A percentile compares a stretch with the other conserved stretches of the same genome.
Evolutionary conservation across 2,888 invertebrate species (phyloP).

Genomic region (Alitta virens): DNA sequence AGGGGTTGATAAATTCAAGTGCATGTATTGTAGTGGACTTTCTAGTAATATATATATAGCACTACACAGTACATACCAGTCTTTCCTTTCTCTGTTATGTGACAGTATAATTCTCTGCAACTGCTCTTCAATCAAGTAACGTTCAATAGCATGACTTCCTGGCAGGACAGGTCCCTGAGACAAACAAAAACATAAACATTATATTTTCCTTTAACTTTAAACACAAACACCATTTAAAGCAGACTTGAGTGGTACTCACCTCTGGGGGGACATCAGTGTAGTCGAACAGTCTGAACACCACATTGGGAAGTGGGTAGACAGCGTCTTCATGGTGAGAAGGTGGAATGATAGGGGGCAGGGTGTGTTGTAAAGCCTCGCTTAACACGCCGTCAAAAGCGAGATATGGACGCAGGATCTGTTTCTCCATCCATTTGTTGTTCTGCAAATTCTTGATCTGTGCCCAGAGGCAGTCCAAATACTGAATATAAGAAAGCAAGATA

Average conservation of each 20-base stretch:
- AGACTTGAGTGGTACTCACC: constrained; percentile 29
- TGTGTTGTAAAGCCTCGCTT: constrained; percentile 94
- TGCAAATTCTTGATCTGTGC: constrained; percentile 87
- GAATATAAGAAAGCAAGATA: constrained; percentile 22
- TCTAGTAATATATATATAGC: no score
- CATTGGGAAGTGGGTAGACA: constrained; percentile 90
- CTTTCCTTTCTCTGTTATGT: constrained; percentile 84
- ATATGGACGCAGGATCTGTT: constrained; percentile 92
- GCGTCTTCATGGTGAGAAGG: constrained; percentile 90
- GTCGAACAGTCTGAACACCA: constrained; percentile 92
- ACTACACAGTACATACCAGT: constrained; percentile 77
- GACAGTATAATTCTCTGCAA: constrained; percentile 88
- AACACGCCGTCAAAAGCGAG: constrained; percentile 87
- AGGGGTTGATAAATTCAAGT: no score
- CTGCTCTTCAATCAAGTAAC: constrained; percentile 97
- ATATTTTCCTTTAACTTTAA: no score
- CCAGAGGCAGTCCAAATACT: constrained; percentile 95
- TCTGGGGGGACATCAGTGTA: constrained; percentile 98
- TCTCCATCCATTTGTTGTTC: constrained; percentile 94
- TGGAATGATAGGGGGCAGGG: constrained; percentile 84
- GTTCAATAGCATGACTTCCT: constrained; percentile 93
- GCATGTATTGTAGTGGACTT: no score
- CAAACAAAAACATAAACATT: background rate
- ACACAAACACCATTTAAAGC: no score
- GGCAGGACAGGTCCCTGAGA: constrained; percentile 65